Evolutionary conservation across 2,113 vertebrate species (phyloP).

Genomic region (Vulpes vulpes): DNA sequence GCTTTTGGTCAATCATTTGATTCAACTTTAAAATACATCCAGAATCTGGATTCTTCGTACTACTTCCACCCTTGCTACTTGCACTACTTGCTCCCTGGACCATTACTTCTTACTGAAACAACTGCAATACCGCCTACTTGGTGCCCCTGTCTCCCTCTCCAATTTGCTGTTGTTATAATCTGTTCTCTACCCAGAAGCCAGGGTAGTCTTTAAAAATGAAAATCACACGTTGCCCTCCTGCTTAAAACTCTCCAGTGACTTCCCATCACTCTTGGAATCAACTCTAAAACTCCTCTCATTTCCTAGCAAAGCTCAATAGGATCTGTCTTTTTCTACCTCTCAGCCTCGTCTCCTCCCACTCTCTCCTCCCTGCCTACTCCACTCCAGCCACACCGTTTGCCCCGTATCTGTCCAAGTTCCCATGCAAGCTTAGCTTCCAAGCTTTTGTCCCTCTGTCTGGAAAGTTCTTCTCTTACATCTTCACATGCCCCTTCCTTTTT

Average conservation of each 20-base stretch:
- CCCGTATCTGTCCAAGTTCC: neutral
- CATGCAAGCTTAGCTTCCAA: neutral
- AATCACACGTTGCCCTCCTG: neutral
- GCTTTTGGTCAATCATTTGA: neutral
- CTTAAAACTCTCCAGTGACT: neutral
- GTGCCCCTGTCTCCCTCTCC: neutral
- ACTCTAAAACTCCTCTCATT: neutral
- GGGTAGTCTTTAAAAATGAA: neutral
- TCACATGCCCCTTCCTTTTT: neutral
- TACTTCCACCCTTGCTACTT: neutral
- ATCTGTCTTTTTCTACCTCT: neutral
- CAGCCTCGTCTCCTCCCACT: neutral
- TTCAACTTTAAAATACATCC: neutral
- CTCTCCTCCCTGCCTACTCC: neutral
- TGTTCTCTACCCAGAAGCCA: constrained; percentile 5
- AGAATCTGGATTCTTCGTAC: neutral
- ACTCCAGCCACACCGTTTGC: neutral
- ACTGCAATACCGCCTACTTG: neutral
- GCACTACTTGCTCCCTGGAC: neutral
- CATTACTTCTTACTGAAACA: neutral
- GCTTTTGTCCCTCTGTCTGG: neutral
- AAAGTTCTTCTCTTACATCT: neutral
- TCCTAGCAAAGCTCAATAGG: neutral
- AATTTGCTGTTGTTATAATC: neutral
- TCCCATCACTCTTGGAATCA: neutral